Percentiles rank a stretch among this genome's conserved stretches.
phyloP scores from a whole-genome alignment of 2,888 invertebrate species.

The Eurytoma californica region DNA sequence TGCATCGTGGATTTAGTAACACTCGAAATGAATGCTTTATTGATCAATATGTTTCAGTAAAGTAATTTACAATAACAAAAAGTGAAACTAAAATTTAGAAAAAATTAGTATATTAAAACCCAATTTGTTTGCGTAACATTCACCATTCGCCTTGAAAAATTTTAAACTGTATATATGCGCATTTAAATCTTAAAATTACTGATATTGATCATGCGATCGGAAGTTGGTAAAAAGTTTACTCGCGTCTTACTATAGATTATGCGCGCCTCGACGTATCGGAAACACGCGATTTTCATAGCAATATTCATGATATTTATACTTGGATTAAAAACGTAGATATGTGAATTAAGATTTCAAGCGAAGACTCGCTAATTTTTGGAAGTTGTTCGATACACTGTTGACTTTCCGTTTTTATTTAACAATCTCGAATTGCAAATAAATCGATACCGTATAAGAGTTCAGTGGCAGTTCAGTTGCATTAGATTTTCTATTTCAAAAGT shows the following conservation, averaged over 20 bases:
- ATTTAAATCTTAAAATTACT: conserved; percentile 37
- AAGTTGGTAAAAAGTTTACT: conserved; percentile 59
- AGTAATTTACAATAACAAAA: no score
- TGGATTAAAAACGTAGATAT: conserved; percentile 58
- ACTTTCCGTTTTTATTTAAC: background rate
- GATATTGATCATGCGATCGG: conserved; percentile 48
- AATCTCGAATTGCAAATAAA: background rate
- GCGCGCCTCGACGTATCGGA: conserved; percentile 3
- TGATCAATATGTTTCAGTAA: no score
- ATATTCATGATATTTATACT: conserved; percentile 48
- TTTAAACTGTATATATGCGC: conserved; percentile 22
- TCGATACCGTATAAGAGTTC: conserved; percentile 15
- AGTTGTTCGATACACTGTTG: background rate
- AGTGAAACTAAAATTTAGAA: no score
- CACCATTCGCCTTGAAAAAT: background rate
- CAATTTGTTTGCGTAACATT: conserved; percentile 22
- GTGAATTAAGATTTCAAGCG: conserved; percentile 49
- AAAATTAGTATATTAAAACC: conserved; percentile 30
- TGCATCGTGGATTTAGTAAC: no score
- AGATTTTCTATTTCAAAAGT: no score
- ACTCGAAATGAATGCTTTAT: no score
- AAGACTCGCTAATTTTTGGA: conserved; percentile 25
- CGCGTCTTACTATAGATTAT: conserved; percentile 46
- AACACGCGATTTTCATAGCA: conserved; percentile 33
- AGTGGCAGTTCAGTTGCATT: conserved; percentile 28